Evolutionary conservation across 2,888 invertebrate species (phyloP).

Genomic region (Boloria selene): DNA sequence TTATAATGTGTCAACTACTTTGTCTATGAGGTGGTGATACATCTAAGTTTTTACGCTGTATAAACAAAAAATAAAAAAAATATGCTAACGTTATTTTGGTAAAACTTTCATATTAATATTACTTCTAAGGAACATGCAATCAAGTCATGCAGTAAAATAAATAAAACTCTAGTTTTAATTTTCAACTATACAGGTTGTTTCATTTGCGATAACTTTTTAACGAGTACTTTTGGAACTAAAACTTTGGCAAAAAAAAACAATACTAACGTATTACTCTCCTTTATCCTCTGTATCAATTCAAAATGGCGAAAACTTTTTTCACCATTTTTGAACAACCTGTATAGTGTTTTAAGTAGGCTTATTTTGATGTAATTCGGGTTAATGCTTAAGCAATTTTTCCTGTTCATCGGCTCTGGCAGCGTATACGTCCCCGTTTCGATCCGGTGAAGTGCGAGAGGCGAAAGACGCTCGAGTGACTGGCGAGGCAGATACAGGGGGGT

Average conservation of each 20-base stretch:
- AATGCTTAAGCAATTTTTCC: slow-evolving; percentile 60
- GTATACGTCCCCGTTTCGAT: slow-evolving; percentile 58
- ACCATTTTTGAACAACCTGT: not conserved
- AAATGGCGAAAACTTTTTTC: not conserved
- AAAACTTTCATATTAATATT: slow-evolving; percentile 4
- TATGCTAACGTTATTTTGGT: not conserved
- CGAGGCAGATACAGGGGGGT: slow-evolving; percentile 67
- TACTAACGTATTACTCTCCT: not conserved
- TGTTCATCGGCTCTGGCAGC: slow-evolving; percentile 58
- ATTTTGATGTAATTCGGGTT: slow-evolving; percentile 26
- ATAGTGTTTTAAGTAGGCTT: not conserved
- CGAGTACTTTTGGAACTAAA: not conserved
- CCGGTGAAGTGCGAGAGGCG: slow-evolving; percentile 53
- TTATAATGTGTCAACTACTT: no score
- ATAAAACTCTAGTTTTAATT: not conserved
- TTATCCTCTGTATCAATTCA: not conserved
- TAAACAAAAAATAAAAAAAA: not conserved
- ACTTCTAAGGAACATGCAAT: slow-evolving; percentile 6
- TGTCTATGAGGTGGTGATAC: no score
- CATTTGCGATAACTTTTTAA: no score
- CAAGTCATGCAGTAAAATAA: slow-evolving; percentile 4
- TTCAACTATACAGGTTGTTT: slow-evolving; percentile 3
- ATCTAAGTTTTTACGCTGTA: no score
- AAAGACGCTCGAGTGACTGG: slow-evolving; percentile 60
- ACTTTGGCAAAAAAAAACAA: not conserved